phyloP scores from a whole-genome alignment of 2,797 vertebrate genomes.

The Nothura maculosa region DNA sequence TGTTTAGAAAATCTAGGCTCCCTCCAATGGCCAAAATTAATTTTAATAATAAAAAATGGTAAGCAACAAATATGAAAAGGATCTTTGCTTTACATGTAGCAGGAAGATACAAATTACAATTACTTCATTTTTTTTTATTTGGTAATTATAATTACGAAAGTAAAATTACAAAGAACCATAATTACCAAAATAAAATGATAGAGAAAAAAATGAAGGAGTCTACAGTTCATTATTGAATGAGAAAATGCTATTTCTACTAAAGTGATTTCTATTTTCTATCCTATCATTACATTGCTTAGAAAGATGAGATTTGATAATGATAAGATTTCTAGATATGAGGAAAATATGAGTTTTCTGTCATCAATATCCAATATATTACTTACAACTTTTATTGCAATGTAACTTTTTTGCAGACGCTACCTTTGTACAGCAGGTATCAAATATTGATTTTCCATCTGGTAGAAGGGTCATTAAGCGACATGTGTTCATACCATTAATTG shows the following conservation, averaged over 20 bases:
- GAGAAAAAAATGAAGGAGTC: background rate
- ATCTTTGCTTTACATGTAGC: background rate
- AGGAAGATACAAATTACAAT: background rate
- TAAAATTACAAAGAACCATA: no score
- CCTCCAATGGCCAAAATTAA: background rate
- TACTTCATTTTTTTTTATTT: background rate
- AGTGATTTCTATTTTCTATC: background rate
- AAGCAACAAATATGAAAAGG: background rate
- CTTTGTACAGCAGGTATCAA: slow-evolving; percentile 85
- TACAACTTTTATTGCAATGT: background rate
- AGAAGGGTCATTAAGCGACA: slow-evolving; percentile 62
- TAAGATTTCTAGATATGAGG: background rate
- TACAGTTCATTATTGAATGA: background rate
- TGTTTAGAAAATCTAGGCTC: background rate
- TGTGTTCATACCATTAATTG: slow-evolving; percentile 80
- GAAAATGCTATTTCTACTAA: background rate
- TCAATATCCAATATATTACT: background rate
- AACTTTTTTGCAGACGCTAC: slow-evolving; percentile 75
- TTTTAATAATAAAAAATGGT: background rate
- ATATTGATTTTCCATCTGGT: slow-evolving; percentile 76
- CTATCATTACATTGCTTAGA: background rate
- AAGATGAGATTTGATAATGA: background rate
- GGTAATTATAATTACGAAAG: no score
- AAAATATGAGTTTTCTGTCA: background rate
- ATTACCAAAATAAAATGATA: background rate